Base-by-base conservation (phyloP, 2,797 vertebrate genomes). In the Iguana delicatissima region DNA sequence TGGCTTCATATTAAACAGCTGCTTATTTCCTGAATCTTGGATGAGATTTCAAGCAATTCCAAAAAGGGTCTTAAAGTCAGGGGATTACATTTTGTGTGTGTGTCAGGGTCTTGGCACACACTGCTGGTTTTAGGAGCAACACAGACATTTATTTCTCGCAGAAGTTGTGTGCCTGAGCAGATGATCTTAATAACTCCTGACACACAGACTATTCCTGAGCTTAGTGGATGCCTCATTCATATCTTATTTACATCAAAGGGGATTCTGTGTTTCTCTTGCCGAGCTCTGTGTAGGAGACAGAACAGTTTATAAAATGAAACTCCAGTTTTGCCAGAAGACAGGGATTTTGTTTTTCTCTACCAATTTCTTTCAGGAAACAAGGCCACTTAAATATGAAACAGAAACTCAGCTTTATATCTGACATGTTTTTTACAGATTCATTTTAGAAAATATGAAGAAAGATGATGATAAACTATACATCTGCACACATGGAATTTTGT, bases 181-280 rank as follows among this genome's bases (percentile, higher is more conserved):
- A 0, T 81, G 26, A 50, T 83, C 90, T 87, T 1, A 1, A 80
- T 81, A 29, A 62, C 1, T 88, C 20, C 81, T 89, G 91, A 83
- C 82, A 89, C 74, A 52, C 32, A 29, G 18, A 18, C 77, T 69
- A 83, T 95, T 86, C 73, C 24, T 94, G 88, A 92, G 89, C 86
- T 86, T 84, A 87, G 16, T 85, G 20, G 20, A 83, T 80, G n/a
- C 46, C 85, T 74, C 59, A 16, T 89, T 86, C 72, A n/a, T 84
- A 42, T 92, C 77, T 89, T 89, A 87, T 59, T 90, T 74, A 84
- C 89, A 90, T 91, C 85, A 92, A 55, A 86, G 22, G 80, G 73
- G 92, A 91, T 59, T 76, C 6, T 89, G 55, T 0, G 38, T 55
- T 93, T 91, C 3, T 55, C 52, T 83, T 89, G 80, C 89, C 84